Percentiles rank a stretch among this genome's conserved stretches.
Conservation (phyloP, 2,113 vertebrate species). For the Elachura formosa region DNA sequence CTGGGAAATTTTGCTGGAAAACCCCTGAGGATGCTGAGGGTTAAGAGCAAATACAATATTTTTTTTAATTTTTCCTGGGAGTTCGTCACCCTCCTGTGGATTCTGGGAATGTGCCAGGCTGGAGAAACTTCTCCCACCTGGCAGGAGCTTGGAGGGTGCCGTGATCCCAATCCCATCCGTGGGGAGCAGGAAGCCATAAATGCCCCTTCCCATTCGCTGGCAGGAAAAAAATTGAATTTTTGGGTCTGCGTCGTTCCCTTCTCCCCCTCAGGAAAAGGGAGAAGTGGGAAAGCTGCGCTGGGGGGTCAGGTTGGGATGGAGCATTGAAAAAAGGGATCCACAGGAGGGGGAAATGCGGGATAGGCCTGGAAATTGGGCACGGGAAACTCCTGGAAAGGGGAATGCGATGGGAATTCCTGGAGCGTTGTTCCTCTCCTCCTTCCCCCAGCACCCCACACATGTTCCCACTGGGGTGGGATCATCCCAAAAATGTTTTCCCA, state of each 20-base stretch:
- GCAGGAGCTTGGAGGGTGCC: fast-evolving
- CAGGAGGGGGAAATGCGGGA: not conserved
- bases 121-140: not conserved
- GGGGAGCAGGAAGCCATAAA: not conserved
- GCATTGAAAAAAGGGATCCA: fast-evolving
- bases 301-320: not conserved
- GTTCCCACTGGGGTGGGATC: not conserved
- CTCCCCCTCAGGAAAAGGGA: fast-evolving
- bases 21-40: not conserved
- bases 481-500: too few relatives aligned
- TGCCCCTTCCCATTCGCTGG: not conserved
- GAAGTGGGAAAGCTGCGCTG: fast-evolving
- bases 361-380: fast-evolving
- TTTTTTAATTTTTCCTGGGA: not conserved
- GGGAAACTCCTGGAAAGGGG: not conserved
- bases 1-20: not conserved
- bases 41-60: not conserved
- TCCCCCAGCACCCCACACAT: not conserved
- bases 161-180: not conserved
- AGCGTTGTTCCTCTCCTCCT: not conserved
- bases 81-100: not conserved
- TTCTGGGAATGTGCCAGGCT: not conserved
- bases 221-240: not conserved
- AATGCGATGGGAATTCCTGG: not conserved
- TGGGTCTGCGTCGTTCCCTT: fast-evolving